A percentile compares a stretch with the other conserved stretches of the same genome.
phyloP scores from a whole-genome alignment of 2,888 invertebrate genomes.

The Buathra laborator region DNA sequence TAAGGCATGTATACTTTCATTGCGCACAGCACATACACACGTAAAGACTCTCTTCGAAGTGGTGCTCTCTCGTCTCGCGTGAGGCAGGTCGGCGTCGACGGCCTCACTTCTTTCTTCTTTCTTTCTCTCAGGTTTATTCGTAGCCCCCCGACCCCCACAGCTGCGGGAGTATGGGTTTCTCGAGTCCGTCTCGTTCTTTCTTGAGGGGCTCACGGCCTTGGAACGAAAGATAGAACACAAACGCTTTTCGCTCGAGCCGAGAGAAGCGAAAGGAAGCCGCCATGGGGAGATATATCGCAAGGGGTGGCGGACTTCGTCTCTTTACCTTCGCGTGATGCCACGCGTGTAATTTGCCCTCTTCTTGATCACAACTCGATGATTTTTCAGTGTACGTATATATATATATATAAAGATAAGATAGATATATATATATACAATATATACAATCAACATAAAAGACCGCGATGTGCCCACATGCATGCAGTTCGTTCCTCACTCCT shows the following conservation, averaged over 20 bases:
- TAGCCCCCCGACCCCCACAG: neutral
- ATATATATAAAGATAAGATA: neutral
- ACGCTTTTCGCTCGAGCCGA: conserved; percentile 17
- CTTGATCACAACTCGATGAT: conserved; percentile 50
- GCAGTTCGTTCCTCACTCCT: neutral
- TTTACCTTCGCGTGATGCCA: conserved; percentile 69
- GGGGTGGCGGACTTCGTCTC: conserved; percentile 39
- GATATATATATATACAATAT: neutral
- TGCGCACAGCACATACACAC: neutral
- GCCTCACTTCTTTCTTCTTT: conserved; percentile 34
- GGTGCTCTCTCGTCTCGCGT: conserved; percentile 51
- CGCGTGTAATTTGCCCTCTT: conserved; percentile 65
- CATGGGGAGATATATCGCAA: conserved; percentile 34
- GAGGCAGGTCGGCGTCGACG: conserved; percentile 64
- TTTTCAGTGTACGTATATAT: neutral
- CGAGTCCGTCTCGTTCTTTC: conserved; percentile 42
- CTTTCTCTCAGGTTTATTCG: conserved; percentile 24
- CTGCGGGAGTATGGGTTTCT: conserved; percentile 15
- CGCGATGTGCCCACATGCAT: neutral
- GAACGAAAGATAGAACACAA: conserved; percentile 20
- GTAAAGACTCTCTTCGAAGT: conserved; percentile 18
- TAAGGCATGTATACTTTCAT: conserved; percentile 13
- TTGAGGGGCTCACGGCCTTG: neutral
- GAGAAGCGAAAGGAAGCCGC: conserved; percentile 52
- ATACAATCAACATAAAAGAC: neutral